Base-by-base conservation (phyloP, 2,888 invertebrate genomes). In the Sympetrum striolatum region DNA sequence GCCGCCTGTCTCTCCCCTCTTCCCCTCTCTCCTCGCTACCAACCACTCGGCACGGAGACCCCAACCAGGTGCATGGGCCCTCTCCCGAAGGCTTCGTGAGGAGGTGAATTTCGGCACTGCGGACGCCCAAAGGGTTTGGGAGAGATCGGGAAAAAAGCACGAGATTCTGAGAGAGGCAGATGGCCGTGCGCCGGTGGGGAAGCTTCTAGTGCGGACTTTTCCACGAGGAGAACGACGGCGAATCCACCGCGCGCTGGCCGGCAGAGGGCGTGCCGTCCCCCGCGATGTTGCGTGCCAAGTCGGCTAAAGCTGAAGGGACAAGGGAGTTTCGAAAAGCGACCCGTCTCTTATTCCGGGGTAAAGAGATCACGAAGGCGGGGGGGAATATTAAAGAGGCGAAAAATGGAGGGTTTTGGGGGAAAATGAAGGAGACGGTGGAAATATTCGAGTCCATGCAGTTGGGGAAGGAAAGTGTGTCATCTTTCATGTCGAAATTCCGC, bases 11-110 rank as follows among this genome's bases (percentile, higher is more conserved):
- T 37, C 31, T 12, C 60, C 58, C 22, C 35, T n/a, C 37, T 35
- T 22, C 37, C 73, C n/a, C 73, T 25, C 73, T 73, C 73, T 37
- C 60, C 58, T 86, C 58, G 22, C 25, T n/a, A 37, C 86, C 86
- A 15, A 86, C 58, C 86, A 25, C 58, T 60, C 58, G n/a, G 37
- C 86, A 2, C 60, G 60, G 37, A 60, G 60, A 86, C 86, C 86
- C 58, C 15, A 73, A 86, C 86, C 86, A 86, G 86, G 86, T 86
- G 86, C 64, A 86, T 14, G 82, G 48, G 25, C 73, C 22, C n/a
- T 25, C 25, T 25, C 73, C 73, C 73, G 31, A 73, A 73, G 31
- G 31, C 73, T 53, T 18, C 53, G 73, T 31, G 73, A 73, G 73
- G 73, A 73, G 73, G 25, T 14, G 25, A 8, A 31, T 73, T 14